Conservation (phyloP, 2,113 vertebrate species). For the Podarcis cretensis region DNA sequence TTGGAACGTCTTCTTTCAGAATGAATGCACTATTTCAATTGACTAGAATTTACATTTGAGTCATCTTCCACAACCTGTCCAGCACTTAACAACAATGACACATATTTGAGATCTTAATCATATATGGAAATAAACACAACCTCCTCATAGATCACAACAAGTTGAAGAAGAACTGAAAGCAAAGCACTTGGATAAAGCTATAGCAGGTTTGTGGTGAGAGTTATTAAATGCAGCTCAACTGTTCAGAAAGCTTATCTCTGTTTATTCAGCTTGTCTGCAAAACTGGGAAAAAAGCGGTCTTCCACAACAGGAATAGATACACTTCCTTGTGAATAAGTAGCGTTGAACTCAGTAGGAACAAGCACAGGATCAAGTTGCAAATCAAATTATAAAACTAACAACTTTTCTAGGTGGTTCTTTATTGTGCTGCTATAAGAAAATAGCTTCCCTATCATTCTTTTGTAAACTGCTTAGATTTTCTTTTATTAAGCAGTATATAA, state of each 20-base stretch:
- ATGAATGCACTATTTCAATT: no score
- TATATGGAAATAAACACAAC: neutral
- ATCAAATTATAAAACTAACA: neutral
- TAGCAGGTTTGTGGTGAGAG: neutral
- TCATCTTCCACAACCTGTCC: no score
- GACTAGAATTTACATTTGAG: no score
- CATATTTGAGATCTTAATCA: no score
- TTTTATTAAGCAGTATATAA: no score
- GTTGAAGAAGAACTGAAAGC: neutral
- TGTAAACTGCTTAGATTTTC: no score
- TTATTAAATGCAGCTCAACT: neutral
- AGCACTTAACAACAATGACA: no score
- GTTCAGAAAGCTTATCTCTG: neutral
- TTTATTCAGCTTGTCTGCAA: conserved; percentile 9
- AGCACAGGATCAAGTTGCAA: neutral
- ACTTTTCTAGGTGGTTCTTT: no score
- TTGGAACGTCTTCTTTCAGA: no score
- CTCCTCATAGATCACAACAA: neutral
- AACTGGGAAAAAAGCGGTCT: neutral
- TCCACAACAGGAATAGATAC: neutral
- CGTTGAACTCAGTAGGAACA: neutral
- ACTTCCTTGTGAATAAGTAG: neutral
- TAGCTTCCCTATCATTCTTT: no score
- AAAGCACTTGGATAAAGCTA: conserved; percentile 24
- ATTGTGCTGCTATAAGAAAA: no score